A percentile compares a stretch with the other conserved stretches of the same genome.
These are phyloP conservation scores for Myotis lucifugus DNA, from an alignment of 2,113 vertebrate genomes.

Conservation along the genomic window DNA sequence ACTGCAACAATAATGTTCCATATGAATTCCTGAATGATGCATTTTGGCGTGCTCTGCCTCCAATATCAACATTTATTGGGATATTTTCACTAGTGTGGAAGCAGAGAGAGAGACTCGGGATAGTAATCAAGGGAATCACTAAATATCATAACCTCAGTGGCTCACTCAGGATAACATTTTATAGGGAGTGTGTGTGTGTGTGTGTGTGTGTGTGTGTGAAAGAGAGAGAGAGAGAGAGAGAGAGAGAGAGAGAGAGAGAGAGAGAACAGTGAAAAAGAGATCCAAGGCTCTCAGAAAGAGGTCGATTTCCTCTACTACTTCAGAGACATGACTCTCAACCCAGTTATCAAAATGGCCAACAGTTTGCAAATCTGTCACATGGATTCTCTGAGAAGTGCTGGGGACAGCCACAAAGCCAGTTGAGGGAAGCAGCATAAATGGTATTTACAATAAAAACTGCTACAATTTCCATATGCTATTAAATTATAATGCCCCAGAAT, in stretches of 20 bases:
- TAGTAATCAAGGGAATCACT: slow-evolving; percentile 21
- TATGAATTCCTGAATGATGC: background rate
- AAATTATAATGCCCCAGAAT: background rate
- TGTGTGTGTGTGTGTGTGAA: background rate
- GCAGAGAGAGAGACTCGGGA: background rate
- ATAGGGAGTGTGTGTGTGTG: background rate
- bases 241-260: accelerated
- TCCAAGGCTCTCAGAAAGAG: background rate
- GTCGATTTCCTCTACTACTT: background rate
- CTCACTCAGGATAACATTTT: background rate
- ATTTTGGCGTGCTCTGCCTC: background rate
- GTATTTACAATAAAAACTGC: background rate
- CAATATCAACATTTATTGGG: background rate
- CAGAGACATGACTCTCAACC: background rate
- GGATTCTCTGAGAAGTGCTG: background rate
- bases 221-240: accelerated
- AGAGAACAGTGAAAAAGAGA: background rate
- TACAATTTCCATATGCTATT: background rate
- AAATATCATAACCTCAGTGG: background rate
- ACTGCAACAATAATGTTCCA: background rate
- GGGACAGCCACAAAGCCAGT: background rate
- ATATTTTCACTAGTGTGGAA: background rate
- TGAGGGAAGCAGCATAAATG: background rate
- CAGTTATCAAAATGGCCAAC: background rate
- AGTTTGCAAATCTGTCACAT: background rate